Conservation (phyloP, 2,888 invertebrate species). For the Muschampia plurimacula region DNA sequence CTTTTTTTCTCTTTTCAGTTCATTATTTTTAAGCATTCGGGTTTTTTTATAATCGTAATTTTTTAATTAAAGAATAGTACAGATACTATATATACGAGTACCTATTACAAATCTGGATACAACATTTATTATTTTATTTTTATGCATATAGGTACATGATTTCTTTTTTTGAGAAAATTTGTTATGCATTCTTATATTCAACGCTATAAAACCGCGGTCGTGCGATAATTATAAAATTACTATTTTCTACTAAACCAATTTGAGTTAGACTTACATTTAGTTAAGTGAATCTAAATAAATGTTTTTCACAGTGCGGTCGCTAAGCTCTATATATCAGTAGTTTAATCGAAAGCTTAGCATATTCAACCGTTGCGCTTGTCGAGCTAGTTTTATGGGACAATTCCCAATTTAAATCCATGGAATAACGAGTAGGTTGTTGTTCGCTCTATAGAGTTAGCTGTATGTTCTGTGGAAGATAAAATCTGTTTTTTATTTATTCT, state of each 20-base stretch:
- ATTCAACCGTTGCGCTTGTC: slow-evolving; percentile 23
- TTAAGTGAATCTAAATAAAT: slow-evolving; percentile 53
- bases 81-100: no score
- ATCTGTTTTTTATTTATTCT: background rate
- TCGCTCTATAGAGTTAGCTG: background rate
- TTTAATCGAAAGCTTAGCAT: slow-evolving; percentile 33
- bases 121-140: no score
- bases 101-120: no score
- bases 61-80: no score
- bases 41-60: no score
- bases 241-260: background rate
- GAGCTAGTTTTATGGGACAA: slow-evolving; percentile 33
- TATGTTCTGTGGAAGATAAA: background rate
- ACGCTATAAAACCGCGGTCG: no score
- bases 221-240: background rate
- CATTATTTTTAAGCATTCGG: no score
- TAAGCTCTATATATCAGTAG: slow-evolving; percentile 37
- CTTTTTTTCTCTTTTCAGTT: no score
- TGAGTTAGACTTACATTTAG: background rate
- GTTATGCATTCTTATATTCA: no score
- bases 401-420: slow-evolving; percentile 28
- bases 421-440: slow-evolving; percentile 11
- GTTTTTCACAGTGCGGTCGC: slow-evolving; percentile 78
- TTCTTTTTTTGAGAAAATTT: no score
- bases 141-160: no score